These are phyloP conservation scores for Lissonota sp. DNA, from an alignment of 2,888 invertebrate species.

Conservation along the genomic window DNA sequence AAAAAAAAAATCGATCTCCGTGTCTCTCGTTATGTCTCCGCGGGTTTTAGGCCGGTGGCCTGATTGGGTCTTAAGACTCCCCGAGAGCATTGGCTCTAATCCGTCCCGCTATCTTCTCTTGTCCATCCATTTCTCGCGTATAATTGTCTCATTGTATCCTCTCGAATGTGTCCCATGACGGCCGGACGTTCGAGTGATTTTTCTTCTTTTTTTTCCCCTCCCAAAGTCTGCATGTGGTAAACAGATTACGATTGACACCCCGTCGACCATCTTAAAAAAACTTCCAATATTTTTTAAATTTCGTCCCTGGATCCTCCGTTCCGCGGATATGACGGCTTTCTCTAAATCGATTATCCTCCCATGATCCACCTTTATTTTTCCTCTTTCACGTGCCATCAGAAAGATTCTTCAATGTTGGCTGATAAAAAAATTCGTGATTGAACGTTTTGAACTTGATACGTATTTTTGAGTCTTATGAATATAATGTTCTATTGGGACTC, in stretches of 20 bases:
- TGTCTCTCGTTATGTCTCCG: slow-evolving; percentile 29
- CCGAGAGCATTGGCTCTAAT: slow-evolving; percentile 71
- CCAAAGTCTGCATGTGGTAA: slow-evolving; percentile 4
- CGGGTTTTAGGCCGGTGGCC: slow-evolving; percentile 30
- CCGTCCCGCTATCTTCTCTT: slow-evolving; percentile 76
- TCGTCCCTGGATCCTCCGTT: background rate
- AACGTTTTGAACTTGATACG: background rate
- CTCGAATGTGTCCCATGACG: slow-evolving; percentile 23
- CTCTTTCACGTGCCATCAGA: too few species aligned
- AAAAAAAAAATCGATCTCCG: slow-evolving; percentile 50
- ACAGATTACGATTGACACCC: slow-evolving; percentile 54
- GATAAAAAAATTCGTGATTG: too few species aligned
- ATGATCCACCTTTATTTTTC: too few species aligned
- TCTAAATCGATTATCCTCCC: too few species aligned
- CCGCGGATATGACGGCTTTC: slow-evolving; percentile 1
- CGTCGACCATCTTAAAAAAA: slow-evolving; percentile 44
- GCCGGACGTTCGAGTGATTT: slow-evolving; percentile 25
- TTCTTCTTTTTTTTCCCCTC: slow-evolving; percentile 20
- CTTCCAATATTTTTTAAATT: background rate
- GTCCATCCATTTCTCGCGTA: slow-evolving; percentile 73
- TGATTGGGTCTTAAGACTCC: slow-evolving; percentile 75
- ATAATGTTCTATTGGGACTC: background rate
- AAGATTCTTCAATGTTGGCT: too few species aligned
- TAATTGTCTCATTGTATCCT: slow-evolving; percentile 80
- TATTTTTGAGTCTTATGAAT: background rate